A percentile compares a stretch with the other conserved stretches of the same genome.
Conservation (phyloP, 2,797 vertebrate species). For the Betta splendens region DNA sequence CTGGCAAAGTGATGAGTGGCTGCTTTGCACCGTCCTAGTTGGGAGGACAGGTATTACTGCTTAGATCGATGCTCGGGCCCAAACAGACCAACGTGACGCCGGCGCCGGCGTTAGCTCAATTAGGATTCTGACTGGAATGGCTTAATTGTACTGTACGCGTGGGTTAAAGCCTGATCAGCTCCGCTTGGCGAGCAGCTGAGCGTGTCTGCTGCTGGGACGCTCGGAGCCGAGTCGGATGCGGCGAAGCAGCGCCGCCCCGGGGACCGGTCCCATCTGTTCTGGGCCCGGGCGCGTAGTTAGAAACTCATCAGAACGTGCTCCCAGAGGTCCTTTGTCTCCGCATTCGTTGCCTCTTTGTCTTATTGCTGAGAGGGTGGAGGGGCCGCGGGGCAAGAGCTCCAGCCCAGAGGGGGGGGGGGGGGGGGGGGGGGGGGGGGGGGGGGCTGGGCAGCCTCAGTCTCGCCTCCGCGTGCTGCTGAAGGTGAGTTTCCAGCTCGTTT, state of each 20-base stretch:
- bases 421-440: constrained; percentile 13
- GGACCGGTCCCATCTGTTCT: constrained; percentile 80
- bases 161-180: constrained; percentile 23
- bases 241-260: constrained; percentile 63
- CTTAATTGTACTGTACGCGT: constrained; percentile 25
- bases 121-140: constrained; percentile 50
- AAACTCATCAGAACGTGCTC: constrained; percentile 75
- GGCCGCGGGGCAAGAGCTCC: constrained; percentile 64
- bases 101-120: constrained; percentile 49
- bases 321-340: constrained; percentile 70
- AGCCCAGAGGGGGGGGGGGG: constrained; percentile 41
- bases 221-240: constrained; percentile 59
- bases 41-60: constrained; percentile 44
- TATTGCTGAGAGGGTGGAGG: constrained; percentile 62
- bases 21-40: constrained; percentile 40
- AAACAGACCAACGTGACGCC: constrained; percentile 49
- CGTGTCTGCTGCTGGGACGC: constrained; percentile 43
- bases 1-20: constrained; percentile 44
- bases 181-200: constrained; percentile 29
- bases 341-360: constrained; percentile 79
- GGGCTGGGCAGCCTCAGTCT: no score
- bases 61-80: constrained; percentile 53
- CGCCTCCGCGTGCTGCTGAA: constrained; percentile 63
- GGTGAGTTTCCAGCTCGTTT: constrained; percentile 32
- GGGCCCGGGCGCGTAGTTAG: constrained; percentile 66